These are phyloP conservation scores for Strix uralensis DNA, from an alignment of 2,113 vertebrate genomes.

Conservation along the genomic window DNA sequence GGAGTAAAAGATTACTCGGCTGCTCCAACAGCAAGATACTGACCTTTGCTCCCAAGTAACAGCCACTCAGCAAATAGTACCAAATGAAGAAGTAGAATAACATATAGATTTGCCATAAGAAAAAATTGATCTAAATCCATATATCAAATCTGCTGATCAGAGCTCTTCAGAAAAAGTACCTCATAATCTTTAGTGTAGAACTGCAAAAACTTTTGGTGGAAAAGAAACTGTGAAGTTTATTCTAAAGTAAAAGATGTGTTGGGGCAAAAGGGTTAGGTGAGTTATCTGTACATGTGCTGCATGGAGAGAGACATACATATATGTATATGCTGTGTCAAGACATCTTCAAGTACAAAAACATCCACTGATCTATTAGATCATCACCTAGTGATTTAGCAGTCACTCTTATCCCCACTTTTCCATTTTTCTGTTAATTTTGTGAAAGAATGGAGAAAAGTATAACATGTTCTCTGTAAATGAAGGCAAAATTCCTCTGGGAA, in stretches of 20 bases:
- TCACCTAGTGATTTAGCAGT: background rate
- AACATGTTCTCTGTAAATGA: slow-evolving; percentile 48
- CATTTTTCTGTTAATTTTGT: background rate
- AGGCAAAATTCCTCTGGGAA: slow-evolving; percentile 54
- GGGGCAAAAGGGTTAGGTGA: background rate
- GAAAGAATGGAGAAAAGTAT: slow-evolving; percentile 2
- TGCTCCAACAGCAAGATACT: slow-evolving; percentile 76
- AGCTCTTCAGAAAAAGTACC: slow-evolving; percentile 63
- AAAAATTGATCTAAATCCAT: slow-evolving; percentile 82
- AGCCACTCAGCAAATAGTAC: slow-evolving; percentile 87
- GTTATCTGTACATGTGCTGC: background rate
- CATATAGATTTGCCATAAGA: slow-evolving; percentile 84
- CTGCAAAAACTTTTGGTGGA: slow-evolving; percentile 45
- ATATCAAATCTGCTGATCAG: slow-evolving; percentile 88
- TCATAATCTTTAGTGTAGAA: slow-evolving; percentile 58
- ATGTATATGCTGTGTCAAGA: background rate
- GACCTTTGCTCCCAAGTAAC: slow-evolving; percentile 86
- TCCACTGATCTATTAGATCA: background rate
- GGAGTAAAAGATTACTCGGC: slow-evolving; percentile 85
- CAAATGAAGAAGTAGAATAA: slow-evolving; percentile 84
- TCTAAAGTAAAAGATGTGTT: background rate
- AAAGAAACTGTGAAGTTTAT: slow-evolving; percentile 11
- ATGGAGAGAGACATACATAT: background rate
- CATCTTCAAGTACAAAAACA: background rate
- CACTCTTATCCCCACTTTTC: background rate